Percentiles rank a stretch among this genome's conserved stretches.
These are phyloP conservation scores for Dicentrarchus labrax DNA, from an alignment of 2,113 vertebrate genomes.

Conservation along the genomic window DNA sequence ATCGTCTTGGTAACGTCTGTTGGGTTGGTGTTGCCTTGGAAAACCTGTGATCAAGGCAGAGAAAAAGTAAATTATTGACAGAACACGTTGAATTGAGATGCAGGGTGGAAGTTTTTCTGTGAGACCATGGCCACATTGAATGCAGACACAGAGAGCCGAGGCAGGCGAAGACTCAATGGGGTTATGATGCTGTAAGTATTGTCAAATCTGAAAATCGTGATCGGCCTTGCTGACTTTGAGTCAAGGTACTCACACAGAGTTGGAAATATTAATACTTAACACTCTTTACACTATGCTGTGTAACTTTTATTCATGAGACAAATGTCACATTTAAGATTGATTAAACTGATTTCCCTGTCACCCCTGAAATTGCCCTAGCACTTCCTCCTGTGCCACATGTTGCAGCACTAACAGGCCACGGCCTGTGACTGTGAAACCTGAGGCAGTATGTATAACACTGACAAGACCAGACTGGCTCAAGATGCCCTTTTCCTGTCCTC, in stretches of 20 bases:
- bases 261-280: neutral
- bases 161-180: neutral
- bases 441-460: slow-evolving; percentile 49
- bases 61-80: slow-evolving; percentile 62
- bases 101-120: slow-evolving; percentile 7
- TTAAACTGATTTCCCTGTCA: slow-evolving; percentile 5
- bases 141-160: slow-evolving; percentile 23
- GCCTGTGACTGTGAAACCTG: slow-evolving; percentile 54
- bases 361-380: neutral
- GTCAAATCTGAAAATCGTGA: neutral
- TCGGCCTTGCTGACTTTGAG: neutral
- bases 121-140: slow-evolving; percentile 43
- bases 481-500: slow-evolving; percentile 56
- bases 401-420: slow-evolving; percentile 6
- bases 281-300: neutral
- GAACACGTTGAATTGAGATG: slow-evolving; percentile 25
- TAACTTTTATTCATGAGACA: neutral
- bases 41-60: slow-evolving; percentile 84
- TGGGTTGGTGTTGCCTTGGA: slow-evolving; percentile 95
- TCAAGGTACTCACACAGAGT: neutral
- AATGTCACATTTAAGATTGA: neutral
- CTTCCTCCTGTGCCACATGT: slow-evolving; percentile 36
- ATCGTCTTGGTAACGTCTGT: slow-evolving; percentile 88
- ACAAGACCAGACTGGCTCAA: slow-evolving; percentile 52
- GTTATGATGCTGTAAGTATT: neutral